A percentile compares a stretch with the other conserved stretches of the same genome.
Evolutionary conservation across 1,140 invertebrate species (phyloP).

Genomic region (Aphelenchoides fujianensis): DNA sequence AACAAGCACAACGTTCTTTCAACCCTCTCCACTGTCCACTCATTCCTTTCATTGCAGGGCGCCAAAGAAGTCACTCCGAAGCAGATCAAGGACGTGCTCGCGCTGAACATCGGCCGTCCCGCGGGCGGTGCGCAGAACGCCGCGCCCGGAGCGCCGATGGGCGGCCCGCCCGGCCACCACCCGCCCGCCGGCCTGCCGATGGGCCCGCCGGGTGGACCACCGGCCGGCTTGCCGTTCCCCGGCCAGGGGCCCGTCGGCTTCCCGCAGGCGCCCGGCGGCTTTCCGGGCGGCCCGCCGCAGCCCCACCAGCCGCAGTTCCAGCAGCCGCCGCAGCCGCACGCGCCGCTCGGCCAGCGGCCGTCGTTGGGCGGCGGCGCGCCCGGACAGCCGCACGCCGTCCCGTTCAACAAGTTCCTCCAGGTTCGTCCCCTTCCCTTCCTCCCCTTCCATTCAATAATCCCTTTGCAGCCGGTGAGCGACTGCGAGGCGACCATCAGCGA

Average conservation of each 20-base stretch:
- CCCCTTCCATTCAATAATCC: no score
- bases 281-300: constrained; percentile 68
- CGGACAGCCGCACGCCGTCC: constrained; percentile 47
- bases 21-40: no score
- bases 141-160: constrained; percentile 41
- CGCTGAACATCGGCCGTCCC: constrained; percentile 52
- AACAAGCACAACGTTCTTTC: no score
- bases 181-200: constrained; percentile 8
- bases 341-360: neutral
- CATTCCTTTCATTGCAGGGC: no score
- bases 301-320: neutral
- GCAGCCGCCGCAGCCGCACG: neutral
- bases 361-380: constrained; percentile 23
- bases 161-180: constrained; percentile 30
- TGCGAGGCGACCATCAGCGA: constrained; percentile 94
- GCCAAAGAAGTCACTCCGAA: constrained; percentile 94
- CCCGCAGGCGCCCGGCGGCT: constrained; percentile 51
- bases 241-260: constrained; percentile 57
- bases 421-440: constrained; percentile 57
- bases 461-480: constrained; percentile 80
- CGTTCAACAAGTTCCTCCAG: constrained; percentile 67
- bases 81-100: constrained; percentile 76
- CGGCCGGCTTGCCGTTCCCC: constrained; percentile 68
- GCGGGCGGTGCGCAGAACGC: constrained; percentile 57
- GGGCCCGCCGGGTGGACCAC: constrained; percentile 63